Evolutionary conservation across 2,113 vertebrate genomes (phyloP), one percentile per base, ranked within the genome.

Genomic region (Perca fluviatilis): DNA sequence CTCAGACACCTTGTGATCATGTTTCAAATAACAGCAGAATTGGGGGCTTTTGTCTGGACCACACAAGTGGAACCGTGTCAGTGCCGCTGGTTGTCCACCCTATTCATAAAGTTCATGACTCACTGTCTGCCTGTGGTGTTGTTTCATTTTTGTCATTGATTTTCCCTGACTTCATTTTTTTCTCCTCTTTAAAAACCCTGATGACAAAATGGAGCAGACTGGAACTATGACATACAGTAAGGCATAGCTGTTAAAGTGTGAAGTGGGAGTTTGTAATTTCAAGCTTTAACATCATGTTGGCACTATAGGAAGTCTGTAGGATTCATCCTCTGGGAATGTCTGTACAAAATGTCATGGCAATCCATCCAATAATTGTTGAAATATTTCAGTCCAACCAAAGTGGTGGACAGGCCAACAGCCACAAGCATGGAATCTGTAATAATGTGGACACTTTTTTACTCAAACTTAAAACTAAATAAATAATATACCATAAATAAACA

Each of bases 61-160:
- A 76, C 87, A 64, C 5, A 1, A 66, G 57, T n/a, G 46, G 80
- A 46, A 43, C 33, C 12, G n/a, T 69, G 66, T 65, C 54, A 30
- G 56, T 27, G 50, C 54, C 81, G 75, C 77, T 63, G 56, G 19
- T 77, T 76, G 75, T 54, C 57, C 65, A 46, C 21, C 5, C 5
- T 27, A n/a, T 54, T 74, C 70, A 73, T 30, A 40, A 46, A 49
- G n/a, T 74, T n/a, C 68, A 74, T 77, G 67, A 88, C 69, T 91
- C 68, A 54, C 67, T 63, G 74, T 88, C 78, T 77, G 85, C n/a
- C 66, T 36, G 33, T 61, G 64, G 21, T 70, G 78, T 73, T 23
- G 33, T 54, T 56, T 56, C 46, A 47, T 54, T 76, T 62, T 64
- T 58, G 57, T 69, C 49, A 46, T 2, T 60, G 60, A 83, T 77